These are phyloP conservation scores for Plumapathes pennacea DNA, from an alignment of 92 coral and sea anemone species.

Conservation along the genomic window DNA sequence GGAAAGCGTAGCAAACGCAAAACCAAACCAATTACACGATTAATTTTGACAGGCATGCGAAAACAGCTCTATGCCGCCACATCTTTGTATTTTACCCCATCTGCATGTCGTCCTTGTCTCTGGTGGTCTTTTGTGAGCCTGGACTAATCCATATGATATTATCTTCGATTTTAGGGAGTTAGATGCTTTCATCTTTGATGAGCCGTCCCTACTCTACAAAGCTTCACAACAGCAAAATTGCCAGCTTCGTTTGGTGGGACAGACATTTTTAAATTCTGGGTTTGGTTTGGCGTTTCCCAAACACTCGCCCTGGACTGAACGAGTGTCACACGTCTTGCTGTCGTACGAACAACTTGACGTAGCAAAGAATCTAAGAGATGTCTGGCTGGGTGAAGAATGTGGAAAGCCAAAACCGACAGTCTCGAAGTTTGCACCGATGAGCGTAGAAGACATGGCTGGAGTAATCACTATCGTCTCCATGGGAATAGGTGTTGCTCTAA, in stretches of 20 bases:
- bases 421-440: slow-evolving; percentile 27
- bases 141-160: too few species aligned
- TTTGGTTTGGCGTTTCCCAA: slow-evolving; percentile 59
- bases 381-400: slow-evolving; percentile 58
- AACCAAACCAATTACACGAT: too few species aligned
- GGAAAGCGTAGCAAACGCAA: too few species aligned
- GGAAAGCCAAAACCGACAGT: not conserved
- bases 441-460: slow-evolving; percentile 49
- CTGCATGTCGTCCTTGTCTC: too few species aligned
- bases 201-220: slow-evolving; percentile 47
- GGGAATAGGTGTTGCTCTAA: slow-evolving; percentile 24
- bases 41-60: too few species aligned
- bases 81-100: too few species aligned
- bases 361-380: slow-evolving; percentile 19
- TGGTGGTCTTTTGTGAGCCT: too few species aligned
- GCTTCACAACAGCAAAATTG: slow-evolving; percentile 33
- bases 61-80: too few species aligned
- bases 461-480: slow-evolving; percentile 35
- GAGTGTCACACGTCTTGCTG: slow-evolving; percentile 34
- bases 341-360: slow-evolving; percentile 39
- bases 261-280: slow-evolving; percentile 62
- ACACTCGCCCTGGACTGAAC: slow-evolving; percentile 43
- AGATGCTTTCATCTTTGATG: slow-evolving; percentile 58
- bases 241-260: slow-evolving; percentile 49
- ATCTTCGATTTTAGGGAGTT: slow-evolving; percentile 22